Base-by-base conservation (phyloP, 2,888 invertebrate species). In the Eubasilissa splendida region DNA sequence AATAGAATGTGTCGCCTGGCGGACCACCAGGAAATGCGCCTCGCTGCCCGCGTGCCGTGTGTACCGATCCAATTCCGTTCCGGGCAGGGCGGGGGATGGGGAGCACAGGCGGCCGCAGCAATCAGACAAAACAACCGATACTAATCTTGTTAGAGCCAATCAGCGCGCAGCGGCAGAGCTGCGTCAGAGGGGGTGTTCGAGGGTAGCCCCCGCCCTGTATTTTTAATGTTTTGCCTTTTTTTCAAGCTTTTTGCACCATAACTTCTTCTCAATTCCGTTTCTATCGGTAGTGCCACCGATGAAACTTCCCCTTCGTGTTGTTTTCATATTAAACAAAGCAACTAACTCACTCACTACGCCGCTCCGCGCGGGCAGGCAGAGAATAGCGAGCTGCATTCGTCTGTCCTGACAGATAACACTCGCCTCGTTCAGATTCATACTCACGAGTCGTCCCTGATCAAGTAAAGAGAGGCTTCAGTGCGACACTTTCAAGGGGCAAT, bases 81-180 rank as follows among this genome's bases (percentile, higher is more conserved):
- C 12, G 50, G n/a, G 14, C n/a, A 50, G 58, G 75, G 14, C 31
- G 58, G 75, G 73, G 70, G 70, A 77, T 7, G 66, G 68, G 12
- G 77, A 22, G 70, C 63, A 81, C 73, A 73, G 77, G 84, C 81
- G 77, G 84, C 81, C 82, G 81, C 82, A 82, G 84, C 84, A 84
- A 84, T 84, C 84, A 84, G 81, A 80, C 84, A 82, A 84, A 82
- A 84, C 84, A 84, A 82, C 84, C 84, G 81, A 84, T 84, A 82
- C 84, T 84, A 84, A 84, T 82, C 84, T 80, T 80, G 82, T 84
- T 84, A 84, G 78, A 73, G 80, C 82, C 84, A 84, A 84, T 84
- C 84, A 84, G 81, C 81, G 82, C 76, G 79, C 79, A 75, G 80
- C 80, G 80, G 80, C 77, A 58, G 71, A 22, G 53, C 53, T 42